A percentile compares a stretch with the other conserved stretches of the same genome.
phyloP scores from a whole-genome alignment of 2,888 invertebrate species.

The Papilio elwesi region DNA sequence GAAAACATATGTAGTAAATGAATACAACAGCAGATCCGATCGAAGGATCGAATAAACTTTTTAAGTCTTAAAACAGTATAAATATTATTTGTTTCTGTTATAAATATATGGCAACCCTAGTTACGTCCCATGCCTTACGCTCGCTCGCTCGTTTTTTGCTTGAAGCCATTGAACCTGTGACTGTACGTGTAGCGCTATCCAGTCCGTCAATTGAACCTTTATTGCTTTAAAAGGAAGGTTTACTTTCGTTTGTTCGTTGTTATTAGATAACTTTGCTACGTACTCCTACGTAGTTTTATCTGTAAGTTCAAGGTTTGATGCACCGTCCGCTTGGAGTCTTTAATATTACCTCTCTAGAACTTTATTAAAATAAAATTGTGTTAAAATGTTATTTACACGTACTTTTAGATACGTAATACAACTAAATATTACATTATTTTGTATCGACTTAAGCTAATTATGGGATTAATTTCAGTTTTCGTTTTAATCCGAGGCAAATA shows the following conservation, averaged over 20 bases:
- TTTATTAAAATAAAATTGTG: no score
- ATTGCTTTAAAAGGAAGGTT: background rate
- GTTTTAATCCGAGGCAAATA: no score
- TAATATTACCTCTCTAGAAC: constrained; percentile 41
- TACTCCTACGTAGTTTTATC: constrained; percentile 42
- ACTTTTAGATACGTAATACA: background rate
- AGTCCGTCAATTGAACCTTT: background rate
- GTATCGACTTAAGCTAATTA: no score
- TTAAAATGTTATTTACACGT: background rate
- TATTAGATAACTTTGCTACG: constrained; percentile 47
- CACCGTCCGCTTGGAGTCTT: constrained; percentile 51
- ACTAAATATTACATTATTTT: no score
- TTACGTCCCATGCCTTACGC: constrained; percentile 52
- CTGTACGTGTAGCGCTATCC: constrained; percentile 37
- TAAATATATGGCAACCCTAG: constrained; percentile 16
- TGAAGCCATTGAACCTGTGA: constrained; percentile 55
- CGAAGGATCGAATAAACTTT: no score
- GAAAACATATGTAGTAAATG: no score
- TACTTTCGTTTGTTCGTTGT: constrained; percentile 16
- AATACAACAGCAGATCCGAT: no score
- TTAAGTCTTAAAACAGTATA: no score
- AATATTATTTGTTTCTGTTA: background rate
- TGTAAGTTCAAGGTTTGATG: constrained; percentile 62
- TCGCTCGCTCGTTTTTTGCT: constrained; percentile 55
- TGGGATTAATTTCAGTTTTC: no score